Evolutionary conservation across 2,888 invertebrate genomes (phyloP), one percentile per base, ranked within the genome.

Genomic region (Aethes cnicana): DNA sequence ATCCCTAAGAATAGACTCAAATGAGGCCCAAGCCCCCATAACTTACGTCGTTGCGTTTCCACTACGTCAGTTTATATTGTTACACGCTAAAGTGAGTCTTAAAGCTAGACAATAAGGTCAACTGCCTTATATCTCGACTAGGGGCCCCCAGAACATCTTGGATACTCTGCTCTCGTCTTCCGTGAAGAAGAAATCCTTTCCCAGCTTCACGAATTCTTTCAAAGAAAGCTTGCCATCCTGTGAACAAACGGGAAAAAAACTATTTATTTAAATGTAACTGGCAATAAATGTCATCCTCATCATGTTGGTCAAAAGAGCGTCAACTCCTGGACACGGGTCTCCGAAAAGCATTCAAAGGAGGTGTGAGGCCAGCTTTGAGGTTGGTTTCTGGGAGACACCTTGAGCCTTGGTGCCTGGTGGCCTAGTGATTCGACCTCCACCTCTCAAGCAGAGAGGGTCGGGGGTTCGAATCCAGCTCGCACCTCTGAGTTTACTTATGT

Each of bases 131-230:
- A 92, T 91, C 59, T 92, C 84, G 50, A 91, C 90, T 39, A 96
- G 85, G 5, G 96, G 96, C 20, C 96, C 96, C 95, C 96, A 96
- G 71, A 96, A 96, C 91, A 95, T 93, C 84, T 94, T 95, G 65
- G 96, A 96, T 54, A 95, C 93, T 61, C 91, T 91, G 2, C 85
- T 91, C 63, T 94, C 92, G 72, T 96, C 94, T 71, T 96, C 95
- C 0, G 94, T 93, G 43, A 94, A 83, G 81, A 96, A 95, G 77
- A 93, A 96, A 58, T 96, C 95, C 54, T 94, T 93, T 17, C 96
- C 96, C 52, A 95, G 91, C 69, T 93, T 93, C 16, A 96, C 93
- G 72, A 96, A 96, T 78, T 96, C 96, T 72, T 95, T 92, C 50
- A 92, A 74, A 12, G 94, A 94, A 47, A 96, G 75, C 77, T 93